Conservation (phyloP, 2,888 invertebrate species). For the Meiosimyza decipiens region DNA sequence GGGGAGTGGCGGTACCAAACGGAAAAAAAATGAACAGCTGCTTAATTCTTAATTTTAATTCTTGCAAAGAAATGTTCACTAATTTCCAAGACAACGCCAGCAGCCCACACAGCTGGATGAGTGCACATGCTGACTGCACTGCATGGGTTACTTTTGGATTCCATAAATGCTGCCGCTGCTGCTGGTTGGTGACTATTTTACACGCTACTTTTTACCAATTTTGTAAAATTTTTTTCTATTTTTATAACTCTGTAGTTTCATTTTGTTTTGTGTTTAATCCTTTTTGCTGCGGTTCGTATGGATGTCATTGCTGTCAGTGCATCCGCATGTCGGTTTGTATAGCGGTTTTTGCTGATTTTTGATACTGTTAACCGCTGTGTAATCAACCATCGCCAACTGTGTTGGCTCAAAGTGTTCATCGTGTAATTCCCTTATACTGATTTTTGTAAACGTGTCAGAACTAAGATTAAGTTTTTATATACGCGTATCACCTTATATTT, state of each 20-base stretch:
- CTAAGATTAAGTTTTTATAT: too few species aligned
- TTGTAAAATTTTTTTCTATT: neutral
- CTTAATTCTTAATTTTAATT: neutral
- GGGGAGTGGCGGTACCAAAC: too few species aligned
- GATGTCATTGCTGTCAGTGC: neutral
- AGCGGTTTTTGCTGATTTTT: neutral
- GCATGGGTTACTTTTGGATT: too few species aligned
- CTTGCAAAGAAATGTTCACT: slow-evolving; percentile 19
- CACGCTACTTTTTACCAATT: neutral
- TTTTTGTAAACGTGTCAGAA: too few species aligned
- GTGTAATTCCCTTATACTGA: too few species aligned
- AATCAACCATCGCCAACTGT: too few species aligned
- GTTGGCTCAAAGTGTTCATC: too few species aligned
- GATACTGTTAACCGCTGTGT: too few species aligned
- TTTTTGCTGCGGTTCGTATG: neutral
- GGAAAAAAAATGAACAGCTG: too few species aligned
- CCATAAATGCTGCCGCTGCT: too few species aligned
- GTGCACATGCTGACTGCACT: neutral
- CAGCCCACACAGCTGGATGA: slow-evolving; percentile 21
- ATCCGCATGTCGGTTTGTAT: neutral
- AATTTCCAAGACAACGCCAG: slow-evolving; percentile 21
- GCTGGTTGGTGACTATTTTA: slow-evolving; percentile 11
- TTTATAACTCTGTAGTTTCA: neutral
- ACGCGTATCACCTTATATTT: too few species aligned
- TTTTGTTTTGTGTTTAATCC: slow-evolving; percentile 3